Evolutionary conservation across 2,113 vertebrate species (phyloP), one percentile per base, ranked within the genome.

Genomic region (Megatriorchis doriae): DNA sequence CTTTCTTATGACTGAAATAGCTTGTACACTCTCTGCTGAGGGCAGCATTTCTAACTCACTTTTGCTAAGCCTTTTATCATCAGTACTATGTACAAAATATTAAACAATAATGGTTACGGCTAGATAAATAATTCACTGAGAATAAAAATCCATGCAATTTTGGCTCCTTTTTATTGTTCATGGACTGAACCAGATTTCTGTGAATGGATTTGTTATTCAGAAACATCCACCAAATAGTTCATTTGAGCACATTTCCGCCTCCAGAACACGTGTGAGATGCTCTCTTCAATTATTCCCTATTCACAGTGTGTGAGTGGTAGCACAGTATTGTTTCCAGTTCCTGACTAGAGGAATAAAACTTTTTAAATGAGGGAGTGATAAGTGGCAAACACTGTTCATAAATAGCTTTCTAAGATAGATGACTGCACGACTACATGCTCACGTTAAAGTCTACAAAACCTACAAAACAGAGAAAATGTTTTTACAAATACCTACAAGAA

Each of bases 201-300:
- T 97, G 95, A 97, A 97, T 97, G 96, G 84, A 80, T 95, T 90
- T 93, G 66, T 95, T 97, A 85, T 82, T 87, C 84, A 96, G 94
- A 90, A 89, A 82, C 84, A 97, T 82, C 50, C 52, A 15, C 80
- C 86, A 91, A 84, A 95, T 82, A 94, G 77, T 93, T 95, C 94
- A 72, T 82, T 56, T 62, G 93, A 94, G 89, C 93, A 90, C 58
- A 95, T 91, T 95, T 95, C 94, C 42, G 10, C 95, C 94, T 90
- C 89, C 95, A 97, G 91, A 97, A 95, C 93, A 89, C 84, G 96
- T 85, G 78, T 1, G 62, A 97, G 88, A 74, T 91, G 84, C 96
- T 97, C 94, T 82, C 93, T 97, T 97, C 86, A 95, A 94, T 97
- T 95, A 97, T 88, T 93, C 73, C 79, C 91, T 96, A 95, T 95